phyloP scores from a whole-genome alignment of 2,888 invertebrate species.

The Allophyes oxyacanthae region DNA sequence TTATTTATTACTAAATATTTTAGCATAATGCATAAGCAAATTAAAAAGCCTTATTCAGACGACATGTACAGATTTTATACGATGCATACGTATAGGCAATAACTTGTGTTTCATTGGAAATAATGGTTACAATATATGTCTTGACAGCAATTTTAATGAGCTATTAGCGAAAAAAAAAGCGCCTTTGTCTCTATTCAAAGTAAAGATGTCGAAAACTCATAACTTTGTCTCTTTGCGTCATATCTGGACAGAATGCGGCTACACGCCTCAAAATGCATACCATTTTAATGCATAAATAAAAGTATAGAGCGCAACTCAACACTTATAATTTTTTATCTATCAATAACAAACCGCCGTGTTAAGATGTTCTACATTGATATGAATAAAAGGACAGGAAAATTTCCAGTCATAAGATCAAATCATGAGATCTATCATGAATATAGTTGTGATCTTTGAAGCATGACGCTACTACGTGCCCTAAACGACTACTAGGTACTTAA shows the following conservation, averaged over 20 bases:
- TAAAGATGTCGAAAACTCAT: constrained; percentile 29
- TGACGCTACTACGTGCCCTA: constrained; percentile 12
- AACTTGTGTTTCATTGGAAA: constrained; percentile 24
- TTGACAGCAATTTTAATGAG: constrained; percentile 44
- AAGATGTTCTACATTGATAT: constrained; percentile 41
- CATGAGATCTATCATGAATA: constrained; percentile 13
- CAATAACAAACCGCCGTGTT: not conserved
- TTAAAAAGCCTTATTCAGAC: too few relatives aligned
- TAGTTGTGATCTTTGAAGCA: constrained; percentile 29
- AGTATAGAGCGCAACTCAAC: too few relatives aligned
- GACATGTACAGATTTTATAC: constrained; percentile 10
- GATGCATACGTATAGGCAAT: constrained; percentile 24
- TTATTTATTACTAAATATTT: too few relatives aligned
- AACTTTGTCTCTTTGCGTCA: constrained; percentile 12
- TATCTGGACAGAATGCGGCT: constrained; percentile 24
- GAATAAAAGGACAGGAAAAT: constrained; percentile 35
- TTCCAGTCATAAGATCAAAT: constrained; percentile 36
- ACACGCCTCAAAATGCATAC: constrained; percentile 21
- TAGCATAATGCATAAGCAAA: too few relatives aligned
- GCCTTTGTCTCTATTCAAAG: constrained; percentile 40
- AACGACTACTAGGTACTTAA: constrained; percentile 6
- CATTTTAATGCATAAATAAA: too few relatives aligned
- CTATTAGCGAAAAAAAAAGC: constrained; percentile 40
- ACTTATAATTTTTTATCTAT: too few relatives aligned
- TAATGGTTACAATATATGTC: constrained; percentile 28